Conservation (phyloP, 64 coral and sea anemone species). For the Montipora foliosa region DNA sequence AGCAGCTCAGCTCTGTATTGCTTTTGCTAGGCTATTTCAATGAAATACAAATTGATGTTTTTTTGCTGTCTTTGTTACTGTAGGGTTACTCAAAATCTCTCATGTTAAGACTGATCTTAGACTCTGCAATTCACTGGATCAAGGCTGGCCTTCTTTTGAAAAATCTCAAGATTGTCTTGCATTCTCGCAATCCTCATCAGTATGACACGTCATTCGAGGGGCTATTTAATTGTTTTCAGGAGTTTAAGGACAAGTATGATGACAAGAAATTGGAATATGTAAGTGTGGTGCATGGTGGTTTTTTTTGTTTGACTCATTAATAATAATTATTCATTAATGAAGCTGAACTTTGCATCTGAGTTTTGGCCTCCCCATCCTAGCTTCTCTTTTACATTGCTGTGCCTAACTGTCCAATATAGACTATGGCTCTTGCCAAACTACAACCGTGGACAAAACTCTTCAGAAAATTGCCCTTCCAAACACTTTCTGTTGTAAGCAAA, state of each 20-base stretch:
- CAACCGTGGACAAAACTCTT: no score
- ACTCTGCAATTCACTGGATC: conserved; percentile 97
- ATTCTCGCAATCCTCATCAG: conserved; percentile 68
- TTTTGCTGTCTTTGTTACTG: not conserved
- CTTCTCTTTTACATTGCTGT: no score
- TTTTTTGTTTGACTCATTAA: not conserved
- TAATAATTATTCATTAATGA: not conserved
- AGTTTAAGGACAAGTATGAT: conserved; percentile 70
- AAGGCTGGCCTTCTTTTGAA: conserved; percentile 84
- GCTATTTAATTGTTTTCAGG: conserved; percentile 64
- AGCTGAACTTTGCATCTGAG: not conserved
- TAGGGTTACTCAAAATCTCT: conserved; percentile 85
- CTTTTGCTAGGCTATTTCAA: no score
- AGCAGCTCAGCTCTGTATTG: no score
- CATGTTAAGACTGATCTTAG: conserved; percentile 77
- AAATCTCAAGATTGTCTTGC: conserved; percentile 90
- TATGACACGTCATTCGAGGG: conserved; percentile 43
- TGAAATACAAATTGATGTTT: not conserved
- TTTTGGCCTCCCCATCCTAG: no score
- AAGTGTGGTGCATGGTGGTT: not conserved
- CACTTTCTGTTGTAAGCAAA: no score
- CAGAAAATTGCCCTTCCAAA: no score
- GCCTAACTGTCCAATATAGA: no score
- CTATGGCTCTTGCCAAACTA: no score
- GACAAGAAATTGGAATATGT: conserved; percentile 60